These are phyloP conservation scores for Brevipalpus yothersi DNA, from an alignment of 1,140 invertebrate species.

Conservation along the genomic window DNA sequence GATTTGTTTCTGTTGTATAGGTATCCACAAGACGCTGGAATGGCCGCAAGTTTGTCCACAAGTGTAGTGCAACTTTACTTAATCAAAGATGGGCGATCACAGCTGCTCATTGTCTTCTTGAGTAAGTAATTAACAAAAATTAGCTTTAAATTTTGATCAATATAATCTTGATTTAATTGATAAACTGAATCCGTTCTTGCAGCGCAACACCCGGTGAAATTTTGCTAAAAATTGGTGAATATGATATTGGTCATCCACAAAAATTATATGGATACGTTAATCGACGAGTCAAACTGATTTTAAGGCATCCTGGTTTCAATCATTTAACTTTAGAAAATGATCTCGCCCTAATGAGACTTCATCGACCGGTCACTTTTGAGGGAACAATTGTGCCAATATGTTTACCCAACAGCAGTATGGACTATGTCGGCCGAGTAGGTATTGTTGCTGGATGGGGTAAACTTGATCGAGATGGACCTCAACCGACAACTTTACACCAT, in stretches of 20 bases:
- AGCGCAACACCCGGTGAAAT: slow-evolving; percentile 8
- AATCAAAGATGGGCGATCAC: slow-evolving; percentile 89
- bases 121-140: slow-evolving; percentile 32
- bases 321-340: slow-evolving; percentile 88
- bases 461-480: slow-evolving; percentile 55
- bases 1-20: too few relatives aligned
- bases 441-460: slow-evolving; percentile 76
- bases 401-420: slow-evolving; percentile 55
- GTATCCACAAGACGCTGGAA: slow-evolving; percentile 20
- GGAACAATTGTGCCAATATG: slow-evolving; percentile 73
- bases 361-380: slow-evolving; percentile 34
- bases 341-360: slow-evolving; percentile 56
- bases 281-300: slow-evolving; percentile 32
- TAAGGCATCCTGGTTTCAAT: slow-evolving; percentile 79
- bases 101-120: slow-evolving; percentile 81
- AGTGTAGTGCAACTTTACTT: slow-evolving; percentile 76
- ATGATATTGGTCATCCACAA: slow-evolving; percentile 53
- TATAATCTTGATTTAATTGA: neutral
- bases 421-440: slow-evolving; percentile 64
- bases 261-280: slow-evolving; percentile 62
- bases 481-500: slow-evolving; percentile 68
- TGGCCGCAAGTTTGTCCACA: slow-evolving; percentile 45
- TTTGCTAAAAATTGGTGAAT: slow-evolving; percentile 48
- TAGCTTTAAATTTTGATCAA: neutral
- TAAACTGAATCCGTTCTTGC: slow-evolving; percentile 20